Conservation (phyloP, 2,113 vertebrate genomes). For the Cynocephalus volans region DNA sequence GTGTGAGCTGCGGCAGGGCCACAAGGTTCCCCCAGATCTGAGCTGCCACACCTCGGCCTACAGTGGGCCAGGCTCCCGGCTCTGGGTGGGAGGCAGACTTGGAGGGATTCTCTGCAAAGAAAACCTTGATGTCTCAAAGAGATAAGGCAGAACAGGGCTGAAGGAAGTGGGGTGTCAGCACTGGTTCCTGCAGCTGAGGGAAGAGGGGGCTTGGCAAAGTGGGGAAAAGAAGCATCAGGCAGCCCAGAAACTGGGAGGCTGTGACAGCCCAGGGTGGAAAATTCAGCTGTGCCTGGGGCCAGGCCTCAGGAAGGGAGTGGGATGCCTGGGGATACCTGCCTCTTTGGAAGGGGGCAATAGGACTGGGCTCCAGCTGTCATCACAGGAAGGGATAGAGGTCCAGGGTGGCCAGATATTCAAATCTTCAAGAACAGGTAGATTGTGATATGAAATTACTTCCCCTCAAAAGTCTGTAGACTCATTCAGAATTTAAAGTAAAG, state of each 20-base stretch:
- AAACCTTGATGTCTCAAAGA: neutral
- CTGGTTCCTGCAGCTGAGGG: neutral
- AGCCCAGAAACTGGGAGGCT: neutral
- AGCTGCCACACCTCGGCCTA: neutral
- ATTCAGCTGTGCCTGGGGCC: neutral
- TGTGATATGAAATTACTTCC: neutral
- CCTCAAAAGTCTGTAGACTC: neutral
- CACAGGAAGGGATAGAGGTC: neutral
- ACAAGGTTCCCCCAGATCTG: neutral
- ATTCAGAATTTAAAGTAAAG: conserved; percentile 17
- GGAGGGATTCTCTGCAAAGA: neutral
- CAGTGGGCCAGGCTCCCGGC: neutral
- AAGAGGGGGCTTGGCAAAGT: neutral
- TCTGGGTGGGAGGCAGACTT: neutral
- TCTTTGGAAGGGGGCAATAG: neutral
- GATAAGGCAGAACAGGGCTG: neutral
- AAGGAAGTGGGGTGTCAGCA: neutral
- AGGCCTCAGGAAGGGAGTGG: neutral
- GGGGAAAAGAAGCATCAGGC: neutral
- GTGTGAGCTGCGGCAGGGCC: neutral
- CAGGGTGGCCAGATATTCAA: neutral
- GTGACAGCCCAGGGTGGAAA: too few species aligned
- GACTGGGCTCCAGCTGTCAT: neutral
- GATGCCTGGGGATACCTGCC: too few species aligned
- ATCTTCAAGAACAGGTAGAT: neutral